A percentile compares a stretch with the other conserved stretches of the same genome.
phyloP scores from a whole-genome alignment of 2,113 vertebrate genomes.

The Cettia cetti region DNA sequence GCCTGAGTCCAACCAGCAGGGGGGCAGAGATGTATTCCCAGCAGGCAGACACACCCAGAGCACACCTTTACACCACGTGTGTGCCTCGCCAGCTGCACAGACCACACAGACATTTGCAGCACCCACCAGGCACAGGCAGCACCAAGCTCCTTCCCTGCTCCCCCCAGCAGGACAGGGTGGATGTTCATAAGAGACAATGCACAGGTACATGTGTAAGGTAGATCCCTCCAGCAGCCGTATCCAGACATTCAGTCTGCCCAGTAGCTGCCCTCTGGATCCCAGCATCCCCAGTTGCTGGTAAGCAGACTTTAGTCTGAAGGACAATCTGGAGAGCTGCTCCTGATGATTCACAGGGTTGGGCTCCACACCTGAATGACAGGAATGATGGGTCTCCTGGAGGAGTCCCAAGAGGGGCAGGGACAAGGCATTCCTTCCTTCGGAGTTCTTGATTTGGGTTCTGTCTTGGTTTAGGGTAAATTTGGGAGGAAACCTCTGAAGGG shows the following conservation, averaged over 20 bases:
- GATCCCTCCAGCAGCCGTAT: background rate
- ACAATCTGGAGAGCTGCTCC: background rate
- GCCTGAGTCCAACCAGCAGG: fast-evolving
- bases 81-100: fast-evolving
- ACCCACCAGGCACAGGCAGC: background rate
- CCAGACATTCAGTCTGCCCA: background rate
- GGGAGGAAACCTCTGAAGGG: no score
- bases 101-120: background rate
- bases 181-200: background rate
- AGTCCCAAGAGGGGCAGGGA: background rate
- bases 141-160: background rate
- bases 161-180: background rate
- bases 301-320: background rate
- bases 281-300: background rate
- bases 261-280: background rate
- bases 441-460: background rate
- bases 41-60: background rate
- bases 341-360: fast-evolving
- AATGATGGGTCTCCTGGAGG: background rate
- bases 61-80: fast-evolving
- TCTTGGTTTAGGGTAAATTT: no score
- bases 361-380: background rate
- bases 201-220: background rate
- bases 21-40: background rate
- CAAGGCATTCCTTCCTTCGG: background rate